Evolutionary conservation across 2,113 vertebrate species (phyloP), one percentile per base, ranked within the genome.

Genomic region (Lagopus muta): DNA sequence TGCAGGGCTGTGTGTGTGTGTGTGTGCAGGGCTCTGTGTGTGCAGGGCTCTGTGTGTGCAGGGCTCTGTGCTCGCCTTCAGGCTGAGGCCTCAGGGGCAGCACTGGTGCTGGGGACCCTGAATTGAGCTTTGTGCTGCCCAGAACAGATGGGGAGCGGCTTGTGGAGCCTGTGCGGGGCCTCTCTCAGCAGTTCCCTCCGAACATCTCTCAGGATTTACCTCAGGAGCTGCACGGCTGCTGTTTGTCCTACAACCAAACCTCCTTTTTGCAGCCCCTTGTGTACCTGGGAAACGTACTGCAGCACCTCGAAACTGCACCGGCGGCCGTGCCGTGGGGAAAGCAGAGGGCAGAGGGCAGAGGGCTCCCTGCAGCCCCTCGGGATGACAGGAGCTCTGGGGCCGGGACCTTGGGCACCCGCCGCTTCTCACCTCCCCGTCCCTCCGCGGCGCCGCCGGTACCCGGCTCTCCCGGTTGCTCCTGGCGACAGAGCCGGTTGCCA

Each of bases 401-500:
- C 28, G 52, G 52, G 52, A 28, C 28, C 25, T 3, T 8, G 71
- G 58, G 67, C 78, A 52, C 48, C 60, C 30, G 52, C 69, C 21
- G 52, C 58, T 48, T 72, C 52, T 40, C 28, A 0, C 79, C 89
- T 27, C 91, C 95, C 94, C 84, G 67, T 24, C 25, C 19, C 45
- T 50, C 76, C 86, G 78, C 36, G 28, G 42, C 13, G 52, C 25
- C 27, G 13, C 8, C 13, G 25, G 13, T 52, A 14, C 93, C 95
- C 97, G 96, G 97, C 95, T 96, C 93, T 95, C 97, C 96, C 94
- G 58, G 97, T 98, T 98, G 98, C 98, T 97, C 98, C 97, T 99
- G 97, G 98, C 97, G 96, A 99, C 98, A 98, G 97, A 98, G 98
- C 97, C 92, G 96, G 98, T 99, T 99, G 98, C 99, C 97, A 99